Evolutionary conservation across 2,888 invertebrate genomes (phyloP), one percentile per base, ranked within the genome.

Genomic region (Lacanobia wlatinum): DNA sequence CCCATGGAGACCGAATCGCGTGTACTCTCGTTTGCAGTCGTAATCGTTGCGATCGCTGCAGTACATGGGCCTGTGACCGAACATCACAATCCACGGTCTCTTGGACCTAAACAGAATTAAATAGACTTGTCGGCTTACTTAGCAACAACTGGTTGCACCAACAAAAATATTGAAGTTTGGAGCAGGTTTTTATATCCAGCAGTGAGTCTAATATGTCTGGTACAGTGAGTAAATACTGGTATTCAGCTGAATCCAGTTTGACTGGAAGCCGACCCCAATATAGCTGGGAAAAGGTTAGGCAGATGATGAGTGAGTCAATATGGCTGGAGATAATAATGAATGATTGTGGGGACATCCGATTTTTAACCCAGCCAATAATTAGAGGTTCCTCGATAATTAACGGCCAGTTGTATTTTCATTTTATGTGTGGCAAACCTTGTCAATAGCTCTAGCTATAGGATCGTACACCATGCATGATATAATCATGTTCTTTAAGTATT

Each of bases 41-140:
- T 85, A 71, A 90, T 97, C 96, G 91, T 98, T 97, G 12, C 96
- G 96, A 92, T 99, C 98, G 86, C 98, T 98, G 94, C 98, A 99
- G 91, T 99, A 99, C 98, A 99, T 98, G 0, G 98, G 98, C 21
- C 98, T 97, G 93, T 99, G 98, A 0, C 98, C 98, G 91, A 97
- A 98, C 23, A 98, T 0, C 0, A 12, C 98, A 73, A 99, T 97
- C 98, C 98, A 99, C 0, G 98, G 98, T 43, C 98, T 96, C 66
- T 94, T 89, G 10, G 92, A 93, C 78, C 95, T 94, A 98, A 53
- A 40, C n/a, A 48, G 14, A 38, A 3, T 65, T 56, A 38, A 21
- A n/a, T 38, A 8, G 10, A 48, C 61, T 61, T 12, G 6, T 2
- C 18, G 4, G 18, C 1, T 61, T 43, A 59, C 21, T 59, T 14